phyloP scores from a whole-genome alignment of 2,797 vertebrate species.

The Malurus splendens region DNA sequence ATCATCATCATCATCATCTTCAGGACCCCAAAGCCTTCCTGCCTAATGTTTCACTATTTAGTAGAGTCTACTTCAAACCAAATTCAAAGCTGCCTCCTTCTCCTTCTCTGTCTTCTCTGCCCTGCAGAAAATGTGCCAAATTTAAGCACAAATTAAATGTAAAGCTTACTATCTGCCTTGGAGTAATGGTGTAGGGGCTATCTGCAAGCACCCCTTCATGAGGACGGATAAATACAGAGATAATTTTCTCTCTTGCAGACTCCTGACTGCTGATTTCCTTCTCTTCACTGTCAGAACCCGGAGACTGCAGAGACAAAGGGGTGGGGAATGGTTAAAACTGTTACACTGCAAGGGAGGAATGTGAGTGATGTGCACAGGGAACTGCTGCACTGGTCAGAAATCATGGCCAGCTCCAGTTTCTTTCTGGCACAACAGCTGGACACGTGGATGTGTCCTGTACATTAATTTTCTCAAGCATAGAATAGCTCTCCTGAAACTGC shows the following conservation, averaged over 20 bases:
- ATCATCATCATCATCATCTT: not conserved
- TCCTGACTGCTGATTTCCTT: not conserved
- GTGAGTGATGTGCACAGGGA: not conserved
- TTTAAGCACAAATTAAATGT: not conserved
- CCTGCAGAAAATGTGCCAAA: not conserved
- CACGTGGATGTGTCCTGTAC: not conserved
- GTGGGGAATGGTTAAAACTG: conserved; percentile 7
- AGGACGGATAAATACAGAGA: conserved; percentile 76
- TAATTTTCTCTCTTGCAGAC: conserved; percentile 47
- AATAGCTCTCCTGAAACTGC: not conserved
- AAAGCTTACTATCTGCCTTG: conserved; percentile 82
- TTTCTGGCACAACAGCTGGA: not conserved
- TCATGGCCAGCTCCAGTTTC: not conserved
- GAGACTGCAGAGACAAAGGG: conserved; percentile 11
- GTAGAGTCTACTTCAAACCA: not conserved
- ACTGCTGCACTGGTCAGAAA: not conserved
- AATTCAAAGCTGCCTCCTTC: not conserved
- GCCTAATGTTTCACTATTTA: not conserved
- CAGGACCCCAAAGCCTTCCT: not conserved
- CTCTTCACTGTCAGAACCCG: not conserved
- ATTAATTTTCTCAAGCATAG: not conserved
- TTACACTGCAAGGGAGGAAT: not conserved
- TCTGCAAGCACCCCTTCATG: conserved; percentile 79
- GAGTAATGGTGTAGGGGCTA: conserved; percentile 82
- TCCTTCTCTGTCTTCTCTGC: not conserved